Evolutionary conservation across 2,797 vertebrate species (phyloP).

Genomic region (Protonibea diacanthus): DNA sequence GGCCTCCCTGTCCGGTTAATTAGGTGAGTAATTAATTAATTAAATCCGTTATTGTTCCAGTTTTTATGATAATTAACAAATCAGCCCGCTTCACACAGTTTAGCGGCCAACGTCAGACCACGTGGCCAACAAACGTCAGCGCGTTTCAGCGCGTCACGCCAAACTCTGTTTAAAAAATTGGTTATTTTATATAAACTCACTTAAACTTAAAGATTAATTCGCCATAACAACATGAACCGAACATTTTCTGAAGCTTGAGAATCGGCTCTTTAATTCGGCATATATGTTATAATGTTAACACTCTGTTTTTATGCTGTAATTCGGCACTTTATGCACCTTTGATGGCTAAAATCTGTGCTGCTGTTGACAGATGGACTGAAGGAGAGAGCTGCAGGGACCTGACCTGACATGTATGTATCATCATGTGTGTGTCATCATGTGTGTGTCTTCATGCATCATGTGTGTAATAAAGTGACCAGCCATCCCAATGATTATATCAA

Average conservation of each 20-base stretch:
- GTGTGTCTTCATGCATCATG: too few relatives aligned
- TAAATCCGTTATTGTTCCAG: fast-evolving
- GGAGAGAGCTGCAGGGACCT: background rate
- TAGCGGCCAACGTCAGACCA: background rate
- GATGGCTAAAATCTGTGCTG: background rate
- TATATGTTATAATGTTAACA: fast-evolving
- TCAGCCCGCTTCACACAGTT: fast-evolving
- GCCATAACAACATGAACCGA: fast-evolving
- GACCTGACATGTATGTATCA: conserved; percentile 13
- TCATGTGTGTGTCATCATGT: too few relatives aligned
- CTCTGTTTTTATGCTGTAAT: fast-evolving
- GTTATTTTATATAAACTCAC: fast-evolving
- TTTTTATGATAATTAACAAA: fast-evolving
- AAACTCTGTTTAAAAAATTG: background rate
- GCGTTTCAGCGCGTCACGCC: background rate
- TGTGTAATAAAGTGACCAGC: background rate
- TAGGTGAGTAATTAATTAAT: background rate
- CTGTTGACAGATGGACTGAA: conserved; percentile 32
- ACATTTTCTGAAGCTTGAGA: fast-evolving
- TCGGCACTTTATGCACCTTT: background rate
- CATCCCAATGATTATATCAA: conserved; percentile 85
- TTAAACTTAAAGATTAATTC: fast-evolving
- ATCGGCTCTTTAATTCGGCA: background rate
- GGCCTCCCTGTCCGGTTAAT: fast-evolving
- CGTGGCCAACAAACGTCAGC: background rate